These are phyloP conservation scores for Solen grandis DNA, from an alignment of 1,140 invertebrate species.

Conservation along the genomic window DNA sequence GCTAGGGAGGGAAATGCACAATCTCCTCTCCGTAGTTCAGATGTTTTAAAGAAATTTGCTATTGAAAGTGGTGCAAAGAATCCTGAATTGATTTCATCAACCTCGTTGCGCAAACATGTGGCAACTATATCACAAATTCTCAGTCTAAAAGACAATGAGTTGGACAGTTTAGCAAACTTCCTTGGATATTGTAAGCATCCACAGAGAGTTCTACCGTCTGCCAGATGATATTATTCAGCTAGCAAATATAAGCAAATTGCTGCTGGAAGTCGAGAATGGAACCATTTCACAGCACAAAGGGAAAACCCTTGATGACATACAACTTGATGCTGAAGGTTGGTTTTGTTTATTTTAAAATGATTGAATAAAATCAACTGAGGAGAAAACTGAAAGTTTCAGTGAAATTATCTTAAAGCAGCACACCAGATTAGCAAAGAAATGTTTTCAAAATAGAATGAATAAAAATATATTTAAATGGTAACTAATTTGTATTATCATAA, in stretches of 20 bases:
- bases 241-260: slow-evolving; percentile 15
- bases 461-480: too few relatives aligned
- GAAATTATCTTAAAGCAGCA: too few relatives aligned
- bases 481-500: too few relatives aligned
- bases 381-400: too few relatives aligned
- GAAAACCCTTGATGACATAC: neutral
- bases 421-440: too few relatives aligned
- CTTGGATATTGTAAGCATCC: slow-evolving; percentile 47
- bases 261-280: slow-evolving; percentile 21
- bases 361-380: too few relatives aligned
- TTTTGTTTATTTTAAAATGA: too few relatives aligned
- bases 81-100: slow-evolving; percentile 13
- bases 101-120: slow-evolving; percentile 33
- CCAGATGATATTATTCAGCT: slow-evolving; percentile 44
- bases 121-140: slow-evolving; percentile 42
- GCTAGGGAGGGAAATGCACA: neutral
- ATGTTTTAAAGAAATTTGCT: slow-evolving; percentile 19
- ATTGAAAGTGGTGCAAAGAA: neutral
- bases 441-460: too few relatives aligned
- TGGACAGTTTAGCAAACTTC: slow-evolving; percentile 33
- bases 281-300: neutral
- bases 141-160: slow-evolving; percentile 38
- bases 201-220: slow-evolving; percentile 27
- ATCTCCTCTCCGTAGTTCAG: neutral
- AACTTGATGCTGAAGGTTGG: neutral